Evolutionary conservation across 64 coral and sea anemone species (phyloP).

Genomic region (Cladopsammia gracilis): DNA sequence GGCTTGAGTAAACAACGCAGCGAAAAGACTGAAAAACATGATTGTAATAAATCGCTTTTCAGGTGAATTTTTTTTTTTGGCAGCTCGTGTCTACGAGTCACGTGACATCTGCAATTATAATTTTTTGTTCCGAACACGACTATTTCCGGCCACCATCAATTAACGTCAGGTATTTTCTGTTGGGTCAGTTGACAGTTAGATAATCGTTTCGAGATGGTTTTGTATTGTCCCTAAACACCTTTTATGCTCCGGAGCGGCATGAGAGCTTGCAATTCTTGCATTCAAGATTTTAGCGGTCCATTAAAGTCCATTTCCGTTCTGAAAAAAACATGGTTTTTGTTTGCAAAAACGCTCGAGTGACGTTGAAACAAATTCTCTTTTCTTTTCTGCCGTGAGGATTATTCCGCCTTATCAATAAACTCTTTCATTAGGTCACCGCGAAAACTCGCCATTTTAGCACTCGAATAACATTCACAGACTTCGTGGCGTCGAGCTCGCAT

Average conservation of each 20-base stretch:
- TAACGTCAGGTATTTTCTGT: constrained; percentile 29
- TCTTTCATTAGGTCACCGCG: constrained; percentile 15
- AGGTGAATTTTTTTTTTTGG: not conserved
- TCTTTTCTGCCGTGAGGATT: not conserved
- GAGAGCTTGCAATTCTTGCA: not conserved
- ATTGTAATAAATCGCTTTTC: not conserved
- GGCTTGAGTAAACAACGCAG: not conserved
- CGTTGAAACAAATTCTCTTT: not conserved
- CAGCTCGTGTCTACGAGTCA: not conserved
- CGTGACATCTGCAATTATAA: not conserved
- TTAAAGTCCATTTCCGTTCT: constrained; percentile 14
- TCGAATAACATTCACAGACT: constrained; percentile 40
- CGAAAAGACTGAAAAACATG: not conserved
- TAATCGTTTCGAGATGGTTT: constrained; percentile 46
- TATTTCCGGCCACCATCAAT: constrained; percentile 54
- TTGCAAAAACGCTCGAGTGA: not conserved
- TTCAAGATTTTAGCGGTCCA: constrained; percentile 10
- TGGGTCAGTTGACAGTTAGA: constrained; percentile 6
- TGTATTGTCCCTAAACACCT: constrained; percentile 39
- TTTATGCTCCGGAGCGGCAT: not conserved
- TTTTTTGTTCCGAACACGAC: not conserved
- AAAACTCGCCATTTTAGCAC: constrained; percentile 10
- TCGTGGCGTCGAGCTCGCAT: constrained; percentile 14
- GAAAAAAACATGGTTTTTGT: not conserved
- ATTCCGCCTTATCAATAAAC: constrained; percentile 2